phyloP scores from a whole-genome alignment of 1,140 invertebrate species.

The Drosophila sproati region DNA sequence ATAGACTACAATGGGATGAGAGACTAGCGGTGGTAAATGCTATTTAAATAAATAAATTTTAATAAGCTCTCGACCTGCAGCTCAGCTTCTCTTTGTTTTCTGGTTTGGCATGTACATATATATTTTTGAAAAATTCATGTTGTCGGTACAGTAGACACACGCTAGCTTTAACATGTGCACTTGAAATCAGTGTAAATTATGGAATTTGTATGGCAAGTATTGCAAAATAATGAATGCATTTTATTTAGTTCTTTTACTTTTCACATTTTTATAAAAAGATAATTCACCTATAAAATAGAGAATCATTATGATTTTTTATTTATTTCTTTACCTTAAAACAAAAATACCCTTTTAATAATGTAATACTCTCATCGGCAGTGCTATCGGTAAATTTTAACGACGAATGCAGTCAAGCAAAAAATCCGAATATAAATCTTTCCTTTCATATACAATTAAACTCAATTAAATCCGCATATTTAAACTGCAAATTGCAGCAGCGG shows the following conservation, averaged over 20 bases:
- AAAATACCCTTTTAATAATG: not conserved
- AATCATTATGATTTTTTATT: too few relatives aligned
- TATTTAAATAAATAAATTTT: constrained; percentile 84
- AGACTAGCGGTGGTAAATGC: constrained; percentile 71
- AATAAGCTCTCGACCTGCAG: constrained; percentile 69
- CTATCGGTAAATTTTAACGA: constrained; percentile 20
- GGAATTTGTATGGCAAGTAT: not conserved
- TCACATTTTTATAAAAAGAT: too few relatives aligned
- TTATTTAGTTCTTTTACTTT: too few relatives aligned
- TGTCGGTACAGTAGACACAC: constrained; percentile 1
- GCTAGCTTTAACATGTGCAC: not conserved
- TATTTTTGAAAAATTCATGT: not conserved
- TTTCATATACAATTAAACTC: constrained; percentile 79
- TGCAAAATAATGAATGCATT: too few relatives aligned
- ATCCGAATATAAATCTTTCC: constrained; percentile 50
- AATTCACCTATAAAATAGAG: too few relatives aligned
- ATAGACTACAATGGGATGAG: constrained; percentile 39
- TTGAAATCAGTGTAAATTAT: not conserved
- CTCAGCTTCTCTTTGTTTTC: constrained; percentile 34
- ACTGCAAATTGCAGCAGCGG: constrained; percentile 61
- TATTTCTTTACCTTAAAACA: not conserved
- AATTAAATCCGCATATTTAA: constrained; percentile 81
- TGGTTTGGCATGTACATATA: not conserved
- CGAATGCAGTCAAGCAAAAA: constrained; percentile 26
- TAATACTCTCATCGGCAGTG: not conserved